These are phyloP conservation scores for Rhaphigaster nebulosa DNA, from an alignment of 2,888 invertebrate species.

Conservation along the genomic window DNA sequence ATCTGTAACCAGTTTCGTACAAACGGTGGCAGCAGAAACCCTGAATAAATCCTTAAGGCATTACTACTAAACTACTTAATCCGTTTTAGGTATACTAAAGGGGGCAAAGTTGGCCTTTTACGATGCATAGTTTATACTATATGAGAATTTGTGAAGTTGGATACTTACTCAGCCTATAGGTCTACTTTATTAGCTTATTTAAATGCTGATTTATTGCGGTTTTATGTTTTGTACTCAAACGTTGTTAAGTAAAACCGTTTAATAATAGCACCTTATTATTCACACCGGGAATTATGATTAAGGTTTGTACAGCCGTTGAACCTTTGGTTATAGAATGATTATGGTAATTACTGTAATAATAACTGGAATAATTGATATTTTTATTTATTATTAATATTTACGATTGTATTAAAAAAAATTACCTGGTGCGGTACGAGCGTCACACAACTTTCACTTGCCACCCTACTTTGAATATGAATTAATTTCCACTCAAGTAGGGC, in stretches of 20 bases:
- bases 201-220: constrained; percentile 43
- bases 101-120: constrained; percentile 42
- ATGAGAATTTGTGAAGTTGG: constrained; percentile 46
- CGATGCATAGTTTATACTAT: constrained; percentile 31
- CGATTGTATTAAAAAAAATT: too few species aligned
- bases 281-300: neutral
- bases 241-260: neutral
- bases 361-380: neutral
- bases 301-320: neutral
- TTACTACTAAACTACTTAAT: constrained; percentile 30
- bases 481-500: too few species aligned
- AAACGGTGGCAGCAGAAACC: neutral
- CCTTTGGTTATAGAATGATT: neutral
- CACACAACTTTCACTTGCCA: too few species aligned
- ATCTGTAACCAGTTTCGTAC: neutral
- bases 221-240: constrained; percentile 26
- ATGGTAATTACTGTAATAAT: neutral
- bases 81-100: constrained; percentile 29
- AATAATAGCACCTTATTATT: constrained; percentile 10
- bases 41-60: constrained; percentile 39
- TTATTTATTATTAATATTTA: too few species aligned
- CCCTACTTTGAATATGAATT: too few species aligned
- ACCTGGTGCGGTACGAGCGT: too few species aligned
- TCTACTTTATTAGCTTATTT: constrained; percentile 48
- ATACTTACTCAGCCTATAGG: constrained; percentile 10